A percentile compares a stretch with the other conserved stretches of the same genome.
Evolutionary conservation across 2,797 vertebrate species (phyloP).

Genomic region (Cossypha niveicapilla): DNA sequence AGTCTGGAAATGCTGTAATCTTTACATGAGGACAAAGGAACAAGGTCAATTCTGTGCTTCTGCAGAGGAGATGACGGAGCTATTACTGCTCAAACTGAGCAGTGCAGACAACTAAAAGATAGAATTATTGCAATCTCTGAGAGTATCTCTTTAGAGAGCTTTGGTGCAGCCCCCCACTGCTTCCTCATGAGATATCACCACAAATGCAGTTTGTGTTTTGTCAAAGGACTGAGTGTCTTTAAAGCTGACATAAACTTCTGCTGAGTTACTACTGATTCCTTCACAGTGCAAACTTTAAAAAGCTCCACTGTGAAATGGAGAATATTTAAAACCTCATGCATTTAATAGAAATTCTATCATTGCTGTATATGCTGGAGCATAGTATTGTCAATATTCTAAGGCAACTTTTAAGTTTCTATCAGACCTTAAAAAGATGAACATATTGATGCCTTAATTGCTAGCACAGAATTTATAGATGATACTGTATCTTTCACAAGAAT

Average conservation of each 20-base stretch:
- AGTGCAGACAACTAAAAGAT: neutral
- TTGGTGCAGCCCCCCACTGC: neutral
- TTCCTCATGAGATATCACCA: neutral
- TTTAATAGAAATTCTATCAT: neutral
- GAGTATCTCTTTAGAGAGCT: neutral
- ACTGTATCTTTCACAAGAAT: neutral
- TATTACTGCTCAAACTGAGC: conserved; percentile 16
- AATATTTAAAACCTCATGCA: neutral
- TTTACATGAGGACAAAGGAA: neutral
- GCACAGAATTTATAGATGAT: neutral
- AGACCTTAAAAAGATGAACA: neutral
- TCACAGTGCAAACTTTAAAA: neutral
- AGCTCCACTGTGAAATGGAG: neutral
- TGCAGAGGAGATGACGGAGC: neutral
- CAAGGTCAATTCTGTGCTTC: neutral
- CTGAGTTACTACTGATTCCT: neutral
- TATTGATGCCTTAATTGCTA: conserved; percentile 28
- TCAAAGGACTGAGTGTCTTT: neutral
- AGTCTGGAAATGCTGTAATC: neutral
- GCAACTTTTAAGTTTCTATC: neutral
- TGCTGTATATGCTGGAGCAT: neutral
- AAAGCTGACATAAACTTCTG: neutral
- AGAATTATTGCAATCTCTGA: neutral
- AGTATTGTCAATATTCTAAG: neutral
- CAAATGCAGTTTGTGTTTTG: neutral